phyloP scores from a whole-genome alignment of 2,797 vertebrate genomes.

The Eupleurogrammus muticus region DNA sequence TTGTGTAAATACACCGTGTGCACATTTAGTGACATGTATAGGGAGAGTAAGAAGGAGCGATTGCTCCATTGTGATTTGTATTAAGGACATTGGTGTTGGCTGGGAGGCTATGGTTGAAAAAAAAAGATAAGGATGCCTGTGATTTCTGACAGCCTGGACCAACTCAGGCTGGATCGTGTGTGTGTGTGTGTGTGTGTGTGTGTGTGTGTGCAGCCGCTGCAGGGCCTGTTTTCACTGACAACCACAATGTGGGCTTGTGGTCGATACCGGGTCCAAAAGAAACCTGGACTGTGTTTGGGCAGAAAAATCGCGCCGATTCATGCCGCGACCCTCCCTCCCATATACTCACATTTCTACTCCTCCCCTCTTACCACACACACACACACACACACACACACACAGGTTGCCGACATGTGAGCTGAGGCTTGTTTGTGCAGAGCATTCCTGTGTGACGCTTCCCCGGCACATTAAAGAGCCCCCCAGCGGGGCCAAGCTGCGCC shows the following conservation, averaged over 20 bases:
- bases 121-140: constrained; percentile 34
- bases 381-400: constrained; percentile 28
- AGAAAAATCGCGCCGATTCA: constrained; percentile 49
- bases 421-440: constrained; percentile 75
- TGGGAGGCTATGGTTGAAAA: not conserved
- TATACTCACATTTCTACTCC: constrained; percentile 18
- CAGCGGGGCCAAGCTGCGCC: constrained; percentile 66
- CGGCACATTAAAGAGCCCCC: constrained; percentile 76
- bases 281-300: constrained; percentile 55
- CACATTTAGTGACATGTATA: too few species aligned
- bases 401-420: constrained; percentile 54
- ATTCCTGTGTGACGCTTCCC: constrained; percentile 73
- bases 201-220: constrained; percentile 57
- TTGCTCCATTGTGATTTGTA: constrained; percentile 14
- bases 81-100: constrained; percentile 13
- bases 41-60: not conserved
- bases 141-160: constrained; percentile 41
- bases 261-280: constrained; percentile 45
- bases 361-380: constrained; percentile 19
- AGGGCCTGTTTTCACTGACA: constrained; percentile 58
- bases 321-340: constrained; percentile 20
- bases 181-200: too few species aligned
- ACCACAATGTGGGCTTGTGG: constrained; percentile 65
- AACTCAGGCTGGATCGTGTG: constrained; percentile 34
- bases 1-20: too few species aligned